Base-by-base conservation (phyloP, 1,140 invertebrate species). In the Berghia stephanieae region DNA sequence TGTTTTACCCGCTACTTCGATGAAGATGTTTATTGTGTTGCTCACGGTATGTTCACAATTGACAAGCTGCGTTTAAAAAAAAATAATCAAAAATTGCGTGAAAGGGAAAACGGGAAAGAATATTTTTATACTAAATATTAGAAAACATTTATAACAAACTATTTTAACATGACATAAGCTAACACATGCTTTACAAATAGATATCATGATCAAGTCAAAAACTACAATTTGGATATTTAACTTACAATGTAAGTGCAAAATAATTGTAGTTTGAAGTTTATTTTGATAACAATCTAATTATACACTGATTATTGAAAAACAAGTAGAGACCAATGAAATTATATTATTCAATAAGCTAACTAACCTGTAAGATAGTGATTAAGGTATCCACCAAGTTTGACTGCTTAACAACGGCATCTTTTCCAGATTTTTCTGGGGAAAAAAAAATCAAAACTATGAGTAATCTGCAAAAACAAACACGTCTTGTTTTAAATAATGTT, bases 1-100 rank as follows among this genome's bases (percentile, higher is more conserved):
- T 70, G 83, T 75, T 81, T 86, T 87, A n/a, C 86, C 86, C n/a
- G 86, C 43, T 5, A 88, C 77, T 77, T 88, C 87, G 67, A 75
- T 80, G 18, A 87, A 79, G 24, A 85, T 84, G 46, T 78, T 82
- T 46, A 88, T 69, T 6, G 86, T 79, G 75, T 87, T 86, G 24
- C 82, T 66, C 16, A 85, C 60, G 3, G 84, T 82, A n/a, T 82
- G 74, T 43, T 83, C 79, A 77, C 86, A 86, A 44, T 66, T 52
- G 36, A 82, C 76, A 80, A 80, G 82, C 86, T 88, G 80, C 36
- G 83, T 83, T 21, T 38, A 72, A 75, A 31, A 24, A 74, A 31
- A n/a, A 18, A 34, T 31, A 4, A 38, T 18, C 27, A 42, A 31
- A 38, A 63, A 27, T 1, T 34, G 31, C n/a, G 13, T 70, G 24